Percentiles rank a stretch among this genome's conserved stretches.
These are phyloP conservation scores for Casuarius casuarius DNA, from an alignment of 2,113 vertebrate species.

Conservation along the genomic window DNA sequence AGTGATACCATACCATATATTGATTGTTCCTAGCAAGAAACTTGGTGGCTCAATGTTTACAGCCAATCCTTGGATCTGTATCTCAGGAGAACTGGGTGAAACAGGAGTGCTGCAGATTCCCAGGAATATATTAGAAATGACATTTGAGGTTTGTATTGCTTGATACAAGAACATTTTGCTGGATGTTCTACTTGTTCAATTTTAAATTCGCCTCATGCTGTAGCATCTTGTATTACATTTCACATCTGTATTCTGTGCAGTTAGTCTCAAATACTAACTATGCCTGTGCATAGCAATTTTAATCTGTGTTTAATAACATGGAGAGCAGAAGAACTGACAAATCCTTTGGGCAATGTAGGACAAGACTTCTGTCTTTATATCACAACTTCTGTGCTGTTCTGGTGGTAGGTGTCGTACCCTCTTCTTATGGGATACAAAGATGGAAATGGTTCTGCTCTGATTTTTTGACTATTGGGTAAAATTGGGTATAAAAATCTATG, in stretches of 20 bases:
- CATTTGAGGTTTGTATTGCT: slow-evolving; percentile 89
- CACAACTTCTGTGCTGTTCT: background rate
- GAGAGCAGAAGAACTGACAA: background rate
- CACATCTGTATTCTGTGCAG: background rate
- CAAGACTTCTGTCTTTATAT: background rate
- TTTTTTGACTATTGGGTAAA: background rate
- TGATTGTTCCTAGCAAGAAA: slow-evolving; percentile 96
- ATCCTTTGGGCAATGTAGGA: background rate
- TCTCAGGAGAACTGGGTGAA: slow-evolving; percentile 95
- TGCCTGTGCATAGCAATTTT: background rate
- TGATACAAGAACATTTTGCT: background rate
- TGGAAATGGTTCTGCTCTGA: background rate
- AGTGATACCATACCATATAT: slow-evolving; percentile 98
- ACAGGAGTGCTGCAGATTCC: slow-evolving; percentile 95
- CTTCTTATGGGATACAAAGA: background rate
- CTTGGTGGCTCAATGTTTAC: slow-evolving; percentile 98
- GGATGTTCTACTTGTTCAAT: background rate
- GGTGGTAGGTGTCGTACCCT: background rate
- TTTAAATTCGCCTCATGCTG: background rate
- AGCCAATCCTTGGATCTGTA: slow-evolving; percentile 98
- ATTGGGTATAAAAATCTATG: background rate
- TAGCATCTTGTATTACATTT: background rate
- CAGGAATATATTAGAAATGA: slow-evolving; percentile 94
- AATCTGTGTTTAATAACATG: background rate
- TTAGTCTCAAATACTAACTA: background rate